A percentile compares a stretch with the other conserved stretches of the same genome.
phyloP scores from a whole-genome alignment of 1,140 invertebrate species.

The Ruditapes philippinarum region DNA sequence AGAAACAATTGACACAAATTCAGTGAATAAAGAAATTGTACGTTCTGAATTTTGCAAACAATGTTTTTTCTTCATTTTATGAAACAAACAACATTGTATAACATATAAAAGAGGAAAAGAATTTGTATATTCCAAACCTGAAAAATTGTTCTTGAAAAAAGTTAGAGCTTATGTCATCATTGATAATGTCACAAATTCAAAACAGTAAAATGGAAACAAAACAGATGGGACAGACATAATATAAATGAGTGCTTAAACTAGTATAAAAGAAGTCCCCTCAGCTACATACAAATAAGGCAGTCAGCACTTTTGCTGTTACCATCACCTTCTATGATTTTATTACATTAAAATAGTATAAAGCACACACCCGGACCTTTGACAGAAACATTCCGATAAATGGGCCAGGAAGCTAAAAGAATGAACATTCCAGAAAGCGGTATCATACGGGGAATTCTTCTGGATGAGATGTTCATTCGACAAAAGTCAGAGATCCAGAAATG shows the following conservation, averaged over 20 bases:
- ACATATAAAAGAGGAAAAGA: conserved; percentile 26
- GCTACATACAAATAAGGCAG: conserved; percentile 40
- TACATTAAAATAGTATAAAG: conserved; percentile 67
- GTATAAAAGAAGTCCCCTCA: conserved; percentile 39
- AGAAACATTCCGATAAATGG: conserved; percentile 60
- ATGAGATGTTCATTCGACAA: conserved; percentile 64
- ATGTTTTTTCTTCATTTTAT: not conserved
- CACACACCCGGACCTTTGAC: conserved; percentile 57
- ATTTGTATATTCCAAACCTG: not conserved
- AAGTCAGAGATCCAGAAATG: conserved; percentile 11
- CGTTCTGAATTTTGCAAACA: conserved; percentile 16
- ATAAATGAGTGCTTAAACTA: conserved; percentile 22
- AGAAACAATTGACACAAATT: not conserved
- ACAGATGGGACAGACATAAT: conserved; percentile 34
- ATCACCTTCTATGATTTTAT: conserved; percentile 42
- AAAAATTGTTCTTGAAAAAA: conserved; percentile 13
- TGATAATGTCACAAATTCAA: conserved; percentile 42
- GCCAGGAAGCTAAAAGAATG: conserved; percentile 54
- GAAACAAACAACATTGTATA: not conserved
- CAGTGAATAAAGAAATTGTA: not conserved
- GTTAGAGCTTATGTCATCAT: conserved; percentile 42
- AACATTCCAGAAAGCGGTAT: conserved; percentile 51
- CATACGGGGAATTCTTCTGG: conserved; percentile 56
- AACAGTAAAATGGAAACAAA: conserved; percentile 10
- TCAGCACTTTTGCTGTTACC: conserved; percentile 27